A percentile compares a stretch with the other conserved stretches of the same genome.
Conservation (phyloP, 92 coral and sea anemone genomes). For the Palythoa grandiflora region DNA sequence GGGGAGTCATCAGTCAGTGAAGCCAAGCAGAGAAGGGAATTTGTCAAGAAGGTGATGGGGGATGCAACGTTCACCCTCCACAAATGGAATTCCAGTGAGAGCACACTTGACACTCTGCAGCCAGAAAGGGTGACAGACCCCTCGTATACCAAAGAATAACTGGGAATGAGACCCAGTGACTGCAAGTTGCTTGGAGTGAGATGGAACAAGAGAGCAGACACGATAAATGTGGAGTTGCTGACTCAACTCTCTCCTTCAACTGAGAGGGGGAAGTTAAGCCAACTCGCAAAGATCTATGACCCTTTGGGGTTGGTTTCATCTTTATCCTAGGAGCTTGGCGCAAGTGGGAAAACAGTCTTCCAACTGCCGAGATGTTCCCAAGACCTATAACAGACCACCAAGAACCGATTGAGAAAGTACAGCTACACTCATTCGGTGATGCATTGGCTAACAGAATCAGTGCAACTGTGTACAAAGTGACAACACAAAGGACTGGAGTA, state of each 20-base stretch:
- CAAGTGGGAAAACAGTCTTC: slow-evolving; percentile 29
- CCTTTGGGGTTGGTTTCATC: slow-evolving; percentile 51
- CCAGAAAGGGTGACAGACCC: background rate
- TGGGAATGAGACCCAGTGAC: background rate
- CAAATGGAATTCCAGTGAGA: slow-evolving; percentile 54
- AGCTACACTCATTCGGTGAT: background rate
- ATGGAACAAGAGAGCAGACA: slow-evolving; percentile 25
- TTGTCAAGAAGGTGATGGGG: slow-evolving; percentile 28
- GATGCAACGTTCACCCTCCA: slow-evolving; percentile 56
- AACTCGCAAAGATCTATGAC: slow-evolving; percentile 43
- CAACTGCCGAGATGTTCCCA: background rate
- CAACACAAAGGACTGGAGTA: background rate
- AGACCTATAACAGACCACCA: slow-evolving; percentile 1
- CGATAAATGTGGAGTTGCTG: slow-evolving; percentile 30
- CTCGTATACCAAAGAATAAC: slow-evolving; percentile 1
- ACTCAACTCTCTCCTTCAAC: slow-evolving; percentile 27
- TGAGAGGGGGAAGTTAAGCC: slow-evolving; percentile 38
- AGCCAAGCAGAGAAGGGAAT: slow-evolving; percentile 33
- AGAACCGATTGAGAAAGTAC: slow-evolving; percentile 10
- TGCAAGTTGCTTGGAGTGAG: background rate
- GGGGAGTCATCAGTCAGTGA: slow-evolving; percentile 39
- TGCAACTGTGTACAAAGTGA: background rate
- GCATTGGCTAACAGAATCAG: background rate
- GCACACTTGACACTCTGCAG: background rate
- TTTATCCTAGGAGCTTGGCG: slow-evolving; percentile 34